These are phyloP conservation scores for Chaunax sp. DNA, from an alignment of 2,797 vertebrate genomes.

Conservation along the genomic window DNA sequence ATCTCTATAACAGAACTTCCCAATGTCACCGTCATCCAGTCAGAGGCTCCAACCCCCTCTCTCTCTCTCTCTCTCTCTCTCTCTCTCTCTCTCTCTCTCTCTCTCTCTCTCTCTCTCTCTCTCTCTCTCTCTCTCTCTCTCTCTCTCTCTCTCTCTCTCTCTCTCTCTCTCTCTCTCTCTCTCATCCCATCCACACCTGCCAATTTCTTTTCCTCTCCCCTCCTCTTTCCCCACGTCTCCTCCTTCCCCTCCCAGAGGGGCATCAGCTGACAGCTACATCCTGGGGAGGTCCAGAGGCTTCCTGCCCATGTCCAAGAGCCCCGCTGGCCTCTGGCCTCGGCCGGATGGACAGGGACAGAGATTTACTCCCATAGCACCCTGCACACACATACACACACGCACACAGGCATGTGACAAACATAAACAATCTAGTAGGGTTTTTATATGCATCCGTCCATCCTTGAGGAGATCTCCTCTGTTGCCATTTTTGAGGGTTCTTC, in stretches of 20 bases:
- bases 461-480: background rate
- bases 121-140: constrained; percentile 41
- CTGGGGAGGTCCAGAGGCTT: constrained; percentile 79
- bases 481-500: background rate
- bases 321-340: constrained; percentile 66
- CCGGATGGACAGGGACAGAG: constrained; percentile 62
- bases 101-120: constrained; percentile 41
- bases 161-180: constrained; percentile 41
- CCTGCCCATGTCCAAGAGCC: constrained; percentile 73
- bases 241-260: constrained; percentile 52
- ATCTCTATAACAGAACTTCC: constrained; percentile 74
- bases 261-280: constrained; percentile 85
- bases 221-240: constrained; percentile 36
- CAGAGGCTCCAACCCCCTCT: constrained; percentile 31
- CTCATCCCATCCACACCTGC: constrained; percentile 65
- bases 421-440: constrained; percentile 5
- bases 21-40: constrained; percentile 69
- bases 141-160: constrained; percentile 41
- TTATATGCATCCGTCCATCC: background rate
- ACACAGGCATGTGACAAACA: constrained; percentile 40
- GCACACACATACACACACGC: constrained; percentile 18
- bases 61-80: constrained; percentile 44
- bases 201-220: constrained; percentile 45
- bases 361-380: constrained; percentile 50
- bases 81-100: constrained; percentile 41